Evolutionary conservation across 2,888 invertebrate species (phyloP), one percentile per base, ranked within the genome.

Genomic region (Acanthosepion esculentum): DNA sequence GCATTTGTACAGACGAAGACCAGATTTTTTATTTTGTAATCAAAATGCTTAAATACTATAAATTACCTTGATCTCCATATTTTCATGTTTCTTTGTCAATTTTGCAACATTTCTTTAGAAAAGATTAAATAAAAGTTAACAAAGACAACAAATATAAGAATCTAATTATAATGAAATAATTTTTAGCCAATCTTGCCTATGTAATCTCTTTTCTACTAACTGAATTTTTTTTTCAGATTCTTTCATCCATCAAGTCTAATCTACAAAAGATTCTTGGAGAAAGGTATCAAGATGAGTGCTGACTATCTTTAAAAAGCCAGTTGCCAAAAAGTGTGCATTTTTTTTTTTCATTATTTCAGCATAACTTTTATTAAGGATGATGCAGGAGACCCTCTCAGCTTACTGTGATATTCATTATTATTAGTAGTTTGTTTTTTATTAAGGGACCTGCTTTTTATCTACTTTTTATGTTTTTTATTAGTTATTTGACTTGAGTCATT

Each of bases 191-290:
- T 55, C 55, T 55, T 5, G 20, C 5, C 0, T 20, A 18, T 15
- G 10, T n/a, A 78, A 78, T 33, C n/a, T 78, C 10, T 33, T 78
- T 78, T 78, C 78, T 78, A 23, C 20, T 41, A 41, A 41, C 41
- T 1, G 41, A 41, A 41, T 41, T 7, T 20, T 23, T 59, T n/a
- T 95, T 96, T n/a, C 96, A 97, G 97, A 41, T 96, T 96, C 91
- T 94, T 94, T 20, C 96, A 96, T 94, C 96, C 96, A 0, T 95
- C 96, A 59, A 91, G 95, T 23, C 94, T 95, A n/a, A 95, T 95
- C 53, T 97, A 97, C 95, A 95, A 95, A 91, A 94, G 95, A 53
- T 97, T 97, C 95, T 95, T 97, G 55, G 96, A 95, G 94, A 96
- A 96, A 53, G 97, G 97, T 33, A 95, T 97, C 26, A 59, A 94